phyloP scores from a whole-genome alignment of 2,888 invertebrate genomes.

The Blera fallax region DNA sequence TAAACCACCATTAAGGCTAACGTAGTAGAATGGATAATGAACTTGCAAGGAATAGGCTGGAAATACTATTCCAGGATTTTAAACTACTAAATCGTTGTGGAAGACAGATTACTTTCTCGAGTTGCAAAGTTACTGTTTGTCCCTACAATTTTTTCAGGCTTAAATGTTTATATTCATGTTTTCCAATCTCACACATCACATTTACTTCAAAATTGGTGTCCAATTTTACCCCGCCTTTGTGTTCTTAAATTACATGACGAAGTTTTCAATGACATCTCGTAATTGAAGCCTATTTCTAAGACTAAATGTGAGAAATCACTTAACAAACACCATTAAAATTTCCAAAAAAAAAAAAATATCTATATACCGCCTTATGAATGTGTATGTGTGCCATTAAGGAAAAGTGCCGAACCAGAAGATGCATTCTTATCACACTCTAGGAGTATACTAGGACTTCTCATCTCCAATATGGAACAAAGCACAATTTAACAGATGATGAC shows the following conservation, averaged over 20 bases:
- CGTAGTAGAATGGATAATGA: too few species aligned
- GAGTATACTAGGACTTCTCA: constrained; percentile 13
- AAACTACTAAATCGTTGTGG: too few species aligned
- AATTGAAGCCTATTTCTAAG: constrained; percentile 54
- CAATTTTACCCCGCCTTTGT: not conserved
- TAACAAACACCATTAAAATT: constrained; percentile 50
- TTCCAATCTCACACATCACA: not conserved
- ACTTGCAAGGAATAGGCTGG: too few species aligned
- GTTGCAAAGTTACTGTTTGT: too few species aligned
- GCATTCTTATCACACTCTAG: constrained; percentile 37
- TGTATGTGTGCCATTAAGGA: not conserved
- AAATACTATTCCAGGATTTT: too few species aligned
- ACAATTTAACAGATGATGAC: constrained; percentile 71
- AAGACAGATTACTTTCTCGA: too few species aligned
- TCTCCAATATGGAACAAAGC: constrained; percentile 62
- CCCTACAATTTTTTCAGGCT: too few species aligned
- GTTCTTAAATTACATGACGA: constrained; percentile 10
- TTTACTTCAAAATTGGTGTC: not conserved
- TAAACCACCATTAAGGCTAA: too few species aligned
- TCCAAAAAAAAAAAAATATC: not conserved
- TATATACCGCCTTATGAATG: not conserved
- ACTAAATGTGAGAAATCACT: constrained; percentile 63
- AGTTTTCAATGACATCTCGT: constrained; percentile 37
- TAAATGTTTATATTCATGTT: not conserved
- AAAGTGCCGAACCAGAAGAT: constrained; percentile 21